Evolutionary conservation across 2,888 invertebrate genomes (phyloP).

Genomic region (Oscheius sp.): DNA sequence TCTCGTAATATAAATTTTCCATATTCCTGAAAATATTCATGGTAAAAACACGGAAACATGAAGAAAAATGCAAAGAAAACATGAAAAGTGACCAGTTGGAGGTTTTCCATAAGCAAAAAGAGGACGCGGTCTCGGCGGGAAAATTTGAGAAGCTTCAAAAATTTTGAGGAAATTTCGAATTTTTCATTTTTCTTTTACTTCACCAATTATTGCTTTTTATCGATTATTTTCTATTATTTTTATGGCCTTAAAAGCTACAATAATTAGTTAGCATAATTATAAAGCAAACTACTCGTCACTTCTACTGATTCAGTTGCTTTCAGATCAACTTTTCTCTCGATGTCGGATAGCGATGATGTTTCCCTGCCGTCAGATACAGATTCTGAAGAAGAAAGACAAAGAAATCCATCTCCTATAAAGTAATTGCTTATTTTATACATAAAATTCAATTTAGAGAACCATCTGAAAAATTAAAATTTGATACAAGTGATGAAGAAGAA

Average conservation of each 20-base stretch:
- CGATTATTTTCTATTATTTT: neutral
- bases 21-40: slow-evolving; percentile 27
- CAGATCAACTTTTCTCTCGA: neutral
- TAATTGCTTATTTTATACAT: neutral
- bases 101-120: neutral
- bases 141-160: neutral
- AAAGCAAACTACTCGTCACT: neutral
- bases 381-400: slow-evolving; percentile 9
- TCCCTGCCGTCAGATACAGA: slow-evolving; percentile 28
- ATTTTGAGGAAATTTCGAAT: neutral
- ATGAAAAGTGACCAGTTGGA: slow-evolving; percentile 14
- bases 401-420: slow-evolving; percentile 2
- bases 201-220: neutral
- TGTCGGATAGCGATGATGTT: slow-evolving; percentile 16
- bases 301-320: neutral
- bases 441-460: slow-evolving; percentile 4
- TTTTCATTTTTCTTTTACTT: neutral
- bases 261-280: neutral
- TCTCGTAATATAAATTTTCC: slow-evolving; percentile 68
- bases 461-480: slow-evolving; percentile 31
- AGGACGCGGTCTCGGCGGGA: slow-evolving; percentile 12
- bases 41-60: slow-evolving; percentile 8
- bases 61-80: slow-evolving; percentile 1
- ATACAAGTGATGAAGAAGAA: slow-evolving; percentile 37
- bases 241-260: neutral